Conservation (phyloP, 2,888 invertebrate species). For the Timandra comae region DNA sequence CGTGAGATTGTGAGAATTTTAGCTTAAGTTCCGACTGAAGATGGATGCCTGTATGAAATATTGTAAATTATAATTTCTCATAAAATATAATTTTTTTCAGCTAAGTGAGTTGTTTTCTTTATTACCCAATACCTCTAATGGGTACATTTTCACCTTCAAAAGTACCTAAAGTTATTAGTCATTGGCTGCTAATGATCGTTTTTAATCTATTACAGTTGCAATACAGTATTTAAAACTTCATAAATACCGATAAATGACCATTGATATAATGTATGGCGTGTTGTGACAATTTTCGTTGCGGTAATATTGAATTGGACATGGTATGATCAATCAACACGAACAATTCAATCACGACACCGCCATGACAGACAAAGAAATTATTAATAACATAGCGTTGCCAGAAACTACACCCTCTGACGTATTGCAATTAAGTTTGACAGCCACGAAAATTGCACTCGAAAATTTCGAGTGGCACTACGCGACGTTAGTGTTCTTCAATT, state of each 20-base stretch:
- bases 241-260: slow-evolving; percentile 12
- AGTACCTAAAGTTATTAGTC: slow-evolving; percentile 11
- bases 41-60: slow-evolving; percentile 78
- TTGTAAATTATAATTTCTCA: slow-evolving; percentile 79
- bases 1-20: slow-evolving; percentile 77
- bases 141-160: slow-evolving; percentile 4
- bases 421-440: slow-evolving; percentile 37
- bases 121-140: background rate
- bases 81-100: slow-evolving; percentile 79
- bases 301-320: slow-evolving; percentile 2
- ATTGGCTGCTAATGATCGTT: slow-evolving; percentile 4
- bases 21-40: slow-evolving; percentile 78
- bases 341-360: slow-evolving; percentile 1
- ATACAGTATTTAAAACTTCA: slow-evolving; percentile 8
- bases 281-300: slow-evolving; percentile 3
- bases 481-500: slow-evolving; percentile 49
- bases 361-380: background rate
- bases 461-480: slow-evolving; percentile 50
- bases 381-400: slow-evolving; percentile 13
- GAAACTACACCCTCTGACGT: too few relatives aligned
- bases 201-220: slow-evolving; percentile 6
- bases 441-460: slow-evolving; percentile 42
- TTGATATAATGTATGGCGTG: slow-evolving; percentile 19
- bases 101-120: slow-evolving; percentile 66
- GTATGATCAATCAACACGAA: too few relatives aligned